Base-by-base conservation (phyloP, 2,888 invertebrate species). In the Brachycybe producta region DNA sequence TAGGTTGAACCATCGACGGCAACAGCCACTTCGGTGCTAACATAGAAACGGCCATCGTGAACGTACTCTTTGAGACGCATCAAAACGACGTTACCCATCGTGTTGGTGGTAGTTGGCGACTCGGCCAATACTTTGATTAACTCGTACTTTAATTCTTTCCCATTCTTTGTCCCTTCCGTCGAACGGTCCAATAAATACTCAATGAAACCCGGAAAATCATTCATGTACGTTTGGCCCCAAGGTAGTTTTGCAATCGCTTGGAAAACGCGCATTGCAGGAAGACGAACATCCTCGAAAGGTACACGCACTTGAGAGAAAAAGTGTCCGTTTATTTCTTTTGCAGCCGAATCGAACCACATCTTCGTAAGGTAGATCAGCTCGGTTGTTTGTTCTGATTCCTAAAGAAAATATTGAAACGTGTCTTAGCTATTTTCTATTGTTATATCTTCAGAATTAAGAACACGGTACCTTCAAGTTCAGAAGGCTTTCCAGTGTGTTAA, bases 1-100 rank as follows among this genome's bases (percentile, higher is more conserved):
- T n/a, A n/a, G n/a, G n/a, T n/a, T n/a, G n/a, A n/a, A 84, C 80
- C 78, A 61, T 87, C 88, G 61, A 82, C 73, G 3, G 84, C 84
- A 42, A 91, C 77, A 66, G 84, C 80, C 42, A 79, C 71, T 51
- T 74, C 68, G n/a, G 73, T 69, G 57, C 79, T 75, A n/a, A 82
- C 71, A 66, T 75, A 81, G 63, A 80, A 83, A 2, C 86, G 80
- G 1, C 91, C 91, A 62, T 87, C 79, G 38, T 77, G 75, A 8
- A 81, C 75, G 67, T 79, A 87, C 17, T 73, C 72, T 55, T 75
- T 74, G 19, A 90, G 67, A 61, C 75, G 77, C n/a, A 73, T 65
- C 52, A 73, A 68, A 15, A 73, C 77, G 46, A 70, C 72, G 5
- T 70, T 65, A 60, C 80, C 80, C 64, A 83, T 84, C 50, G 75